Evolutionary conservation across 2,888 invertebrate species (phyloP).

Genomic region (Phytoseiulus persimilis): DNA sequence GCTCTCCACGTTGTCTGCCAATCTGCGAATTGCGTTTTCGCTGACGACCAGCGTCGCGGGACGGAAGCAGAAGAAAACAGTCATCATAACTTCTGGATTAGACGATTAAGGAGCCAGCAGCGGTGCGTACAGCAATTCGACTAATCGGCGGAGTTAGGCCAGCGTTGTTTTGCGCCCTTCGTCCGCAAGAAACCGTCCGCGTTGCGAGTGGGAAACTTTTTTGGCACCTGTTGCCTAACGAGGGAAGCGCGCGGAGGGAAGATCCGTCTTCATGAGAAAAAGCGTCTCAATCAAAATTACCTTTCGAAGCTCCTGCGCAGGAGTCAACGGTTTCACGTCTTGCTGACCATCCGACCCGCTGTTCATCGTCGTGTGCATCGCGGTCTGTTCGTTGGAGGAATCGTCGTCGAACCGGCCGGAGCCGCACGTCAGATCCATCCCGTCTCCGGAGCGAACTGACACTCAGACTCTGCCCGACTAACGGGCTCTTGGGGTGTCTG

Average conservation of each 20-base stretch:
- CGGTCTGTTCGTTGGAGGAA: not conserved
- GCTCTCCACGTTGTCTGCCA: not conserved
- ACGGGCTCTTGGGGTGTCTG: conserved; percentile 24
- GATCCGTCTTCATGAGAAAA: not conserved
- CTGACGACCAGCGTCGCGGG: not conserved
- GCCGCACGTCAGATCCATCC: conserved; percentile 34
- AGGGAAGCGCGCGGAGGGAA: not conserved
- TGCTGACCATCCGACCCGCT: not conserved
- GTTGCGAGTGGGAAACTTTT: not conserved
- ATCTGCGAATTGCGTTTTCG: not conserved
- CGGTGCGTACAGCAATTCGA: not conserved
- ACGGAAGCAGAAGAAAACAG: not conserved
- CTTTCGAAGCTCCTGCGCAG: conserved; percentile 19
- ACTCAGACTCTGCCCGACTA: conserved; percentile 12
- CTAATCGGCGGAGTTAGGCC: not conserved
- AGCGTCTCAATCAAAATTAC: not conserved
- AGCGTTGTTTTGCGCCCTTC: not conserved
- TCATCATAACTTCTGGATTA: not conserved
- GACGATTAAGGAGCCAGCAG: not conserved
- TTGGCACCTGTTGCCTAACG: not conserved
- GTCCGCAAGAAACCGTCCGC: not conserved
- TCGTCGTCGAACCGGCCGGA: conserved; percentile 5
- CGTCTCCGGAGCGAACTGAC: not conserved
- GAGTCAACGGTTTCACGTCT: conserved; percentile 26
- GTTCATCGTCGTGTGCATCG: not conserved